A percentile compares a stretch with the other conserved stretches of the same genome.
Conservation (phyloP, 2,797 vertebrate species). For the Cirrhinus mrigala region DNA sequence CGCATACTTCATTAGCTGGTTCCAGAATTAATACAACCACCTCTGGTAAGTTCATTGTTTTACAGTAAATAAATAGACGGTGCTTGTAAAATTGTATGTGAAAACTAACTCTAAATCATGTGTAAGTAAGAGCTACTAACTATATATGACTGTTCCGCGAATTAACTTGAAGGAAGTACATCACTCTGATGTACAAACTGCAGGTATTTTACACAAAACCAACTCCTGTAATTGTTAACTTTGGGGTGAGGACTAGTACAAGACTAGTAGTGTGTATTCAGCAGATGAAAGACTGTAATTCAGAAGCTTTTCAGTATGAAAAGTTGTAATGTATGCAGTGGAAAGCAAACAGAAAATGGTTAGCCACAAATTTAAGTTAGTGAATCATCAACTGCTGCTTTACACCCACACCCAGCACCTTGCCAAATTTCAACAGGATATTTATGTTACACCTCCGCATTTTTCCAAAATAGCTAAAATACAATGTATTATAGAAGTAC, state of each 20-base stretch:
- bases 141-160: not conserved
- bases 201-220: not conserved
- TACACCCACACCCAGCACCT: not conserved
- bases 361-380: not conserved
- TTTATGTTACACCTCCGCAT: not conserved
- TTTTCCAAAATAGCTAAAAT: not conserved
- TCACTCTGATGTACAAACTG: not conserved
- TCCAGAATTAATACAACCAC: conserved; percentile 76
- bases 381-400: not conserved
- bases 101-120: not conserved
- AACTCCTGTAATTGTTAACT: not conserved
- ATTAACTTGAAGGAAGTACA: not conserved
- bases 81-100: not conserved
- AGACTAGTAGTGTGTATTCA: not conserved
- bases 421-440: not conserved
- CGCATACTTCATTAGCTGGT: conserved; percentile 83
- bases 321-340: not conserved
- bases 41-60: conserved; percentile 16
- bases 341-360: not conserved
- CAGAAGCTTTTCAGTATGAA: no score
- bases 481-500: not conserved
- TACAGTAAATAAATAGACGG: not conserved
- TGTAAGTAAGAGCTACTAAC: not conserved
- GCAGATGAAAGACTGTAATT: not conserved
- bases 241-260: not conserved